Evolutionary conservation across 1,140 invertebrate species (phyloP), one percentile per base, ranked within the genome.

Genomic region (Ips nitidus): DNA sequence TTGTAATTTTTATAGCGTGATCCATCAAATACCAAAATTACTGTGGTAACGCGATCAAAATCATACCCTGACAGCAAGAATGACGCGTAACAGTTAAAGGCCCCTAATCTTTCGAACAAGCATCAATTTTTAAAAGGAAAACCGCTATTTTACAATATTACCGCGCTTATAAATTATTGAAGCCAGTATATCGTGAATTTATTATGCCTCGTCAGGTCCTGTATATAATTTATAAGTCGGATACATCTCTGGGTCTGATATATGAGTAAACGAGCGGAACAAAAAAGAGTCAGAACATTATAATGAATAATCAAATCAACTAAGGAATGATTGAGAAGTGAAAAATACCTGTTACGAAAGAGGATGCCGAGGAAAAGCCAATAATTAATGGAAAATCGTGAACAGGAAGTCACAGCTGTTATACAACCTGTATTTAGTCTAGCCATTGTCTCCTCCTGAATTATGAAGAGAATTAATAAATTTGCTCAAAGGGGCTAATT

Each of bases 391-490:
- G 57, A 50, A 70, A 65, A 65, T 70, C 52, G 56, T 70, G 69
- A 65, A 65, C 69, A 70, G 59, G 50, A 59, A 70, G 69, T 70
- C 69, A 70, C 61, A 60, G 69, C 61, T 58, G 62, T 70, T 70
- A 70, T 60, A 52, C 62, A 70, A 70, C 61, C 69, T 59, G 62
- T 66, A 70, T 70, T 70, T 70, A 70, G 69, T 70, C 69, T 62
- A 62, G 53, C 56, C 41, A 65, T 65, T 65, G 69, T 70, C 69
- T 70, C 61, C 6, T 70, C 61, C 6, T 70, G 69, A 70, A 70
- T 70, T 70, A 70, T 65, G 61, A 70, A 65, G 39, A 59, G 62
- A 59, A 70, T 58, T 70, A 70, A 70, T 70, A 70, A 70, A 70
- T 65, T 65, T 59, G 22, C 61, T 66, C 52, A 59, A 58, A 64